Conservation (phyloP, 2,113 vertebrate species). For the Megatriorchis doriae region DNA sequence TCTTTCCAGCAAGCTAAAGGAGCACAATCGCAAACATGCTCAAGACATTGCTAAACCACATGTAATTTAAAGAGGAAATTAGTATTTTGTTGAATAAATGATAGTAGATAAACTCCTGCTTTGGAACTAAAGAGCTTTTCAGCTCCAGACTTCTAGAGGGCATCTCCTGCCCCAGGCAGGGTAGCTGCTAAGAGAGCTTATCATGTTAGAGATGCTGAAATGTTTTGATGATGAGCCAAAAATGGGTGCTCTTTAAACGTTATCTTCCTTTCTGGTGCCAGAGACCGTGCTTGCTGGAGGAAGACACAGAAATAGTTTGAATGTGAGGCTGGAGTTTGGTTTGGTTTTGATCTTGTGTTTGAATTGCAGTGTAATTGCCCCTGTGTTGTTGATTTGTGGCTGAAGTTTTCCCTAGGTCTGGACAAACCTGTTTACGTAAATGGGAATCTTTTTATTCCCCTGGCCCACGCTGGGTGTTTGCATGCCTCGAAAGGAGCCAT, state of each 20-base stretch:
- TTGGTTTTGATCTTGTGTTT: constrained; percentile 11
- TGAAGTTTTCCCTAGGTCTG: background rate
- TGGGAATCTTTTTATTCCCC: background rate
- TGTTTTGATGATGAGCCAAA: background rate
- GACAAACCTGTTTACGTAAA: background rate
- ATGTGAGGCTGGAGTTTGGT: background rate
- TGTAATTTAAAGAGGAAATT: constrained; percentile 25
- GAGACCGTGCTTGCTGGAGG: background rate
- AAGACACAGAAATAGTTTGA: background rate
- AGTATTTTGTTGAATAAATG: constrained; percentile 8
- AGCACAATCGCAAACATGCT: background rate
- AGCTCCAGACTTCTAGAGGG: background rate
- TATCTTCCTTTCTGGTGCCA: background rate
- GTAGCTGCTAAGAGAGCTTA: background rate
- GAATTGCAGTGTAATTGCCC: background rate
- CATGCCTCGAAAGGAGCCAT: background rate
- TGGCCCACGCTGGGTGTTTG: background rate
- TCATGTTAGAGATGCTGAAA: background rate
- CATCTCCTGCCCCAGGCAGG: background rate
- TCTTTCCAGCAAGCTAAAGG: background rate
- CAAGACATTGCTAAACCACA: background rate
- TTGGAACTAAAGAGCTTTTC: background rate
- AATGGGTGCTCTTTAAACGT: background rate
- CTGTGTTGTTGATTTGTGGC: background rate
- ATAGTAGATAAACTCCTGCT: background rate